Evolutionary conservation across 2,888 invertebrate genomes (phyloP).

Genomic region (Lucinisca nassula): DNA sequence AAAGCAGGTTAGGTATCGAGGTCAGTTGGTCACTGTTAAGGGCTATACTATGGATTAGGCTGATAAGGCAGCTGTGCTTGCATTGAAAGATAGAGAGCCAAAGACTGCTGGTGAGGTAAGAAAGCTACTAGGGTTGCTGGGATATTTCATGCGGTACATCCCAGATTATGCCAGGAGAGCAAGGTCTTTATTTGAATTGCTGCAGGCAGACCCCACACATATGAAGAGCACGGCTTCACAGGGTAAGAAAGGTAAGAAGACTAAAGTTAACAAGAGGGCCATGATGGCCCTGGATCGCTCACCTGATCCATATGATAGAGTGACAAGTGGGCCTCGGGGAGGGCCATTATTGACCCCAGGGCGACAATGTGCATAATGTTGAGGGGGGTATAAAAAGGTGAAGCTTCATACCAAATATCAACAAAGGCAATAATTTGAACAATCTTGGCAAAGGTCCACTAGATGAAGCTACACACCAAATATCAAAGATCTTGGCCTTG

Average conservation of each 20-base stretch:
- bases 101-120: conserved; percentile 55
- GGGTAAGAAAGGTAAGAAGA: conserved; percentile 29
- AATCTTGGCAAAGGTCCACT: no score
- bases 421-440: no score
- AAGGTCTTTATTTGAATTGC: conserved; percentile 55
- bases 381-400: no score
- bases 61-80: conserved; percentile 47
- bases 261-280: no score
- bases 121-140: conserved; percentile 45
- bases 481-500: no score
- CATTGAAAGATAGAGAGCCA: conserved; percentile 40
- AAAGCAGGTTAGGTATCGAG: conserved; percentile 58
- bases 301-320: no score
- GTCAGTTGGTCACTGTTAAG: conserved; percentile 53
- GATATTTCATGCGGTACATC: conserved; percentile 56
- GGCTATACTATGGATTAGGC: conserved; percentile 59
- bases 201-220: conserved; percentile 35
- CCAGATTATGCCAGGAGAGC: conserved; percentile 56
- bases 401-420: no score
- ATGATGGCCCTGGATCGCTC: no score
- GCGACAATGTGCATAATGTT: no score
- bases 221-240: neutral
- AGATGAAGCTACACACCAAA: no score
- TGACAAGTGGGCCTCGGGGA: no score
- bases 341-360: no score